Percentiles rank a stretch among this genome's conserved stretches.
These are phyloP conservation scores for Aptenodytes forsteri DNA, from an alignment of 2,113 vertebrate genomes.

Conservation along the genomic window DNA sequence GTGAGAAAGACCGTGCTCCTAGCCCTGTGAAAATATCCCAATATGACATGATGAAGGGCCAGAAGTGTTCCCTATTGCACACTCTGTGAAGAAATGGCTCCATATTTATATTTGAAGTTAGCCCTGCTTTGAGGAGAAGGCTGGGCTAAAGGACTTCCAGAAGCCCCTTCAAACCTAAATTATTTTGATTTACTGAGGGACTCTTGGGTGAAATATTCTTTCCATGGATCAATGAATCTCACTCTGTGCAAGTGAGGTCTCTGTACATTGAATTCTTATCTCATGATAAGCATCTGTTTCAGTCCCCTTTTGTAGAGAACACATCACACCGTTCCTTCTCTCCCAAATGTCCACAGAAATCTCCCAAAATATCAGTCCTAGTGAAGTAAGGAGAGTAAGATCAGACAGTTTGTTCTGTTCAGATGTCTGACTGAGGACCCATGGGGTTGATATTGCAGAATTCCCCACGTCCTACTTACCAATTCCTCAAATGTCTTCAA, in stretches of 20 bases:
- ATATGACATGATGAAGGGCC: neutral
- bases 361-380: neutral
- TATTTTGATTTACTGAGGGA: neutral
- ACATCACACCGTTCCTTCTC: neutral
- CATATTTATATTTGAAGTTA: neutral
- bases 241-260: neutral
- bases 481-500: neutral
- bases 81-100: neutral
- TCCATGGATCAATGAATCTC: neutral
- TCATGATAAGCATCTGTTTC: neutral
- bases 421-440: neutral
- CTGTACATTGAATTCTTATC: neutral
- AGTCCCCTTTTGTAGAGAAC: neutral
- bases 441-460: neutral
- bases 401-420: neutral
- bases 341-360: neutral
- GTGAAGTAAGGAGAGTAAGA: neutral
- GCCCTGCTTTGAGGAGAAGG: neutral
- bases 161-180: neutral
- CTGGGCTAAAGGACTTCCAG: neutral
- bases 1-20: neutral
- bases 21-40: neutral
- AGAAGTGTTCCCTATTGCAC: neutral
- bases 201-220: neutral
- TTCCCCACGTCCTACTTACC: neutral